Evolutionary conservation across 2,888 invertebrate genomes (phyloP).

Genomic region (Drosophila barbarae): DNA sequence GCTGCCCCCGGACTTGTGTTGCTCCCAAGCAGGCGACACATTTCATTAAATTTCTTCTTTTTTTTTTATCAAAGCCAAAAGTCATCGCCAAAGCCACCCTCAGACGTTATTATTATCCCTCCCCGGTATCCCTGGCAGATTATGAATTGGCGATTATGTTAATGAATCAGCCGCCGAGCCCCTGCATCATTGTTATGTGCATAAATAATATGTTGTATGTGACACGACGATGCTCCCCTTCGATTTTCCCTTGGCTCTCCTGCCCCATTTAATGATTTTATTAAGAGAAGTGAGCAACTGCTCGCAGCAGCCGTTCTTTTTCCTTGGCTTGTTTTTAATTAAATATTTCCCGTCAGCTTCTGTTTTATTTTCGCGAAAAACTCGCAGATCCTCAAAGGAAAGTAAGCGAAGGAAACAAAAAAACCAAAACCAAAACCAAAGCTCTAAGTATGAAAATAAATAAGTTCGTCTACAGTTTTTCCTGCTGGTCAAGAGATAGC

Average conservation of each 20-base stretch:
- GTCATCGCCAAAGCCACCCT: background rate
- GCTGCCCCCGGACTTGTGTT: background rate
- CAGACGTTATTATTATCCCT: conserved; percentile 27
- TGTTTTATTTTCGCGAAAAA: conserved; percentile 18
- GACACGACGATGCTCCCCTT: background rate
- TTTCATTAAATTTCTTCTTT: conserved; percentile 26
- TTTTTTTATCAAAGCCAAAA: background rate
- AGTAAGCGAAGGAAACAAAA: background rate
- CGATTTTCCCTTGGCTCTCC: background rate
- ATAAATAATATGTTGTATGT: conserved; percentile 34
- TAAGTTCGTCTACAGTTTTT: conserved; percentile 49
- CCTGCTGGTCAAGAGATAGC: conserved; percentile 43
- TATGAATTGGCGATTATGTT: conserved; percentile 72
- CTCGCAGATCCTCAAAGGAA: conserved; percentile 17
- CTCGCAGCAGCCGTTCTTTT: conserved; percentile 2
- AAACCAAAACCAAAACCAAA: conserved; percentile 28
- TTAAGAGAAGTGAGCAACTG: conserved; percentile 3
- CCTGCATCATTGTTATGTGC: conserved; percentile 50
- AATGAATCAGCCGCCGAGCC: conserved; percentile 49
- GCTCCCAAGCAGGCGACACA: conserved; percentile 18
- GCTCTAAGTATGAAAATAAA: conserved; percentile 65
- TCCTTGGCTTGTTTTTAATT: conserved; percentile 52
- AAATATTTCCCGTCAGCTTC: conserved; percentile 51
- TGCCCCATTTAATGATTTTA: conserved; percentile 12
- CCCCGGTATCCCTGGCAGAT: conserved; percentile 47